phyloP scores from a whole-genome alignment of 2,888 invertebrate species.

The Eucriotettix oculatus region DNA sequence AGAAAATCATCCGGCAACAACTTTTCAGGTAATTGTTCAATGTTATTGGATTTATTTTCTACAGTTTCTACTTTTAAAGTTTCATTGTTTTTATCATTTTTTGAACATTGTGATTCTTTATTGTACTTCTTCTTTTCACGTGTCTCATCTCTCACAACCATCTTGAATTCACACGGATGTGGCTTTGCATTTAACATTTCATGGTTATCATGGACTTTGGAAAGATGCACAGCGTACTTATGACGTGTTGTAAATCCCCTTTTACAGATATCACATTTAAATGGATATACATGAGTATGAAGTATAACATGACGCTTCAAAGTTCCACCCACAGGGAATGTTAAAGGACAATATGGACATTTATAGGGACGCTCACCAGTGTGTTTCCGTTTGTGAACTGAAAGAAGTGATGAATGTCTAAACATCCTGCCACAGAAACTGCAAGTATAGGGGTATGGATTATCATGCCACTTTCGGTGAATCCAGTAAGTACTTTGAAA shows the following conservation, averaged over 20 bases:
- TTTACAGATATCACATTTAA: slow-evolving; percentile 13
- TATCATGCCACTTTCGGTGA: slow-evolving; percentile 16
- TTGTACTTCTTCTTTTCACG: background rate
- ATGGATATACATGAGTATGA: slow-evolving; percentile 15
- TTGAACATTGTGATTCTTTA: background rate
- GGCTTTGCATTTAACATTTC: slow-evolving; percentile 7
- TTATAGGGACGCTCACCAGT: slow-evolving; percentile 29
- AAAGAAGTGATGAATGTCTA: slow-evolving; percentile 14
- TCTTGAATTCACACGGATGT: slow-evolving; percentile 12
- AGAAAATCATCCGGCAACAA: slow-evolving; percentile 6
- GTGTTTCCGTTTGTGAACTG: slow-evolving; percentile 28
- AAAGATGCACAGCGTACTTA: slow-evolving; percentile 13
- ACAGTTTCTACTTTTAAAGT: slow-evolving; percentile 1
- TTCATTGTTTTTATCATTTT: background rate
- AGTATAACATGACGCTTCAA: slow-evolving; percentile 26
- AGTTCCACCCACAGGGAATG: slow-evolving; percentile 26
- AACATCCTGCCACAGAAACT: slow-evolving; percentile 13
- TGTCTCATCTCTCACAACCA: slow-evolving; percentile 11
- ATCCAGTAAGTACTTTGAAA: slow-evolving; percentile 16
- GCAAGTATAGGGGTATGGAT: slow-evolving; percentile 15
- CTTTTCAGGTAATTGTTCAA: background rate
- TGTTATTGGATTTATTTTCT: slow-evolving; percentile 1
- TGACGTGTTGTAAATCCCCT: slow-evolving; percentile 14
- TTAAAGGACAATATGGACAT: slow-evolving; percentile 27
- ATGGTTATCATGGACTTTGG: slow-evolving; percentile 13